Conservation (phyloP, 92 coral and sea anemone species). For the Zoanthus sansibaricus region DNA sequence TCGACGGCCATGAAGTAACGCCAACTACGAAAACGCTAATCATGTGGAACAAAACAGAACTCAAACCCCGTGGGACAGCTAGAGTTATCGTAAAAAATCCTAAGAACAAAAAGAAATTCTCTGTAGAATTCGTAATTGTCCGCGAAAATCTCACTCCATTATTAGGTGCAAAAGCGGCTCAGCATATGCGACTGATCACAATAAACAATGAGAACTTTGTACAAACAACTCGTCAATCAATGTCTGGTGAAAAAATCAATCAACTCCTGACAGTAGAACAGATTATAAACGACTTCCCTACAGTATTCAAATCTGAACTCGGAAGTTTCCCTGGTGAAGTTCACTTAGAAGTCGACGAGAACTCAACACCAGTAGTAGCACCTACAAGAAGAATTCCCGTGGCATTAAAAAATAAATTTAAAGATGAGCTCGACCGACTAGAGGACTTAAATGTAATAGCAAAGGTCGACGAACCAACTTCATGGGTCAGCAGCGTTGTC, state of each 20-base stretch:
- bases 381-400: conserved; percentile 11
- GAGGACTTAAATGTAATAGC: conserved; percentile 19
- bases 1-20: conserved; percentile 38
- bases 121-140: conserved; percentile 29
- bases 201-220: conserved; percentile 53
- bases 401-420: conserved; percentile 21
- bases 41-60: conserved; percentile 1
- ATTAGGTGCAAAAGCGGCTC: conserved; percentile 50
- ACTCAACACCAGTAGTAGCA: not conserved
- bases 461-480: conserved; percentile 42
- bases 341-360: not conserved
- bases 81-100: conserved; percentile 46
- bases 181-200: conserved; percentile 39
- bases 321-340: not conserved
- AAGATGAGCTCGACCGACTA: conserved; percentile 35
- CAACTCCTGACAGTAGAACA: conserved; percentile 23
- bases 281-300: not conserved
- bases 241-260: not conserved
- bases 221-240: not conserved
- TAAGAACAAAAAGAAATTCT: conserved; percentile 45
- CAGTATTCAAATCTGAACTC: not conserved
- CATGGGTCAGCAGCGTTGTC: conserved; percentile 48
- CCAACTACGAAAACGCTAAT: conserved; percentile 46
- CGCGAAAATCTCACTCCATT: conserved; percentile 22
- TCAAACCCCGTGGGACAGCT: conserved; percentile 50